Conservation (phyloP, 1,140 invertebrate species). For the Chelonus insularis region DNA sequence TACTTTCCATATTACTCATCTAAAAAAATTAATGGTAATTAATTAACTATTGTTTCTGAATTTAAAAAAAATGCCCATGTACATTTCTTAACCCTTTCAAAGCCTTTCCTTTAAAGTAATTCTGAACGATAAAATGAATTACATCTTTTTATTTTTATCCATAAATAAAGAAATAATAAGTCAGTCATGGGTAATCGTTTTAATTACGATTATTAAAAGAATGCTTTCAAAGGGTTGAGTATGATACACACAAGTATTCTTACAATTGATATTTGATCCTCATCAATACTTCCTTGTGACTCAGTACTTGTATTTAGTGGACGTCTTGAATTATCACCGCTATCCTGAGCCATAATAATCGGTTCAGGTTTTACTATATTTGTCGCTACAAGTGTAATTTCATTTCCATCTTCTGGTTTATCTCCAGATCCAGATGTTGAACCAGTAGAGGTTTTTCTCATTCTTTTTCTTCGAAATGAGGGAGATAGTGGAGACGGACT, state of each 20-base stretch:
- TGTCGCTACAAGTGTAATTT: constrained; percentile 58
- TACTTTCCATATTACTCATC: constrained; percentile 57
- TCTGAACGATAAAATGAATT: too few relatives aligned
- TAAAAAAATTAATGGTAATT: constrained; percentile 30
- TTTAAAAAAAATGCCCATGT: constrained; percentile 12
- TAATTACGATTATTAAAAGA: too few relatives aligned
- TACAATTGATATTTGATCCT: constrained; percentile 58
- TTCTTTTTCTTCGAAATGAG: constrained; percentile 63
- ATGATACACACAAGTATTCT: constrained; percentile 24
- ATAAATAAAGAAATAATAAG: too few relatives aligned
- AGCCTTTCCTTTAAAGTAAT: too few relatives aligned
- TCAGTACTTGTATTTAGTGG: constrained; percentile 52
- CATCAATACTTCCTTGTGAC: constrained; percentile 60
- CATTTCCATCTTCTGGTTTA: constrained; percentile 60
- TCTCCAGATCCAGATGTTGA: constrained; percentile 66
- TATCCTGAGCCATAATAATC: constrained; percentile 46
- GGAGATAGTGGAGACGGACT: constrained; percentile 53
- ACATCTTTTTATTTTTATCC: too few relatives aligned
- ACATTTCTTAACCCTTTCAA: too few relatives aligned
- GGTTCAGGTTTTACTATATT: constrained; percentile 61
- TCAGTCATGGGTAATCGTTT: too few relatives aligned
- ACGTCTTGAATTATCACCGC: constrained; percentile 43
- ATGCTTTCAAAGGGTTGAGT: background rate
- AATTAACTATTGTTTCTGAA: background rate
- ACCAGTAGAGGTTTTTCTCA: constrained; percentile 73